These are phyloP conservation scores for Orgyia antiqua DNA, from an alignment of 2,888 invertebrate species.

Conservation along the genomic window DNA sequence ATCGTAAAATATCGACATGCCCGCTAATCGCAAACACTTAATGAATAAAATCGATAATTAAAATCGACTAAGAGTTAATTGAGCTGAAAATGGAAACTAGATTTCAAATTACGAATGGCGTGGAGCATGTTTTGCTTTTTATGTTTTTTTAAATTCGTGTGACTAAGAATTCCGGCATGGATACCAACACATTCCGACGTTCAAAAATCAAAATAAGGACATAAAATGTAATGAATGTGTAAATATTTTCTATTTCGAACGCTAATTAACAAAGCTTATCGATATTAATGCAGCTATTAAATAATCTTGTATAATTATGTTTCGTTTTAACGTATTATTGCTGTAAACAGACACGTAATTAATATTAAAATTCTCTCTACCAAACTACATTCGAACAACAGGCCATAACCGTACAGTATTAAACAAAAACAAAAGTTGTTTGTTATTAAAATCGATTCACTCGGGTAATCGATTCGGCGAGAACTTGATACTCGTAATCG, in stretches of 20 bases:
- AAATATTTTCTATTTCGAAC: too few relatives aligned
- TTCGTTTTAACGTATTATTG: too few relatives aligned
- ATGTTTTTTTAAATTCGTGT: slow-evolving; percentile 12
- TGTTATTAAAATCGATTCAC: slow-evolving; percentile 41
- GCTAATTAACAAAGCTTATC: too few relatives aligned
- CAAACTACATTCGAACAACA: slow-evolving; percentile 31
- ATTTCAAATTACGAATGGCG: slow-evolving; percentile 36
- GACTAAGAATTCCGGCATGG: too few relatives aligned
- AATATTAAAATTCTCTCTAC: slow-evolving; percentile 15
- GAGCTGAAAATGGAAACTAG: slow-evolving; percentile 71
- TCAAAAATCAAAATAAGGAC: too few relatives aligned
- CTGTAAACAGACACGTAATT: slow-evolving; percentile 14
- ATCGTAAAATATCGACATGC: slow-evolving; percentile 68
- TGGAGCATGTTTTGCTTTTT: slow-evolving; percentile 20
- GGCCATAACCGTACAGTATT: slow-evolving; percentile 22
- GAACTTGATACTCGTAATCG: slow-evolving; percentile 53
- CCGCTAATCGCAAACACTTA: slow-evolving; percentile 71
- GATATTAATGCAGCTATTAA: too few relatives aligned
- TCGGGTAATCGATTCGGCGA: slow-evolving; percentile 48
- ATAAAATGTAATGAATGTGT: too few relatives aligned
- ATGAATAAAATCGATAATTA: slow-evolving; percentile 72
- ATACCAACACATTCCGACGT: too few relatives aligned
- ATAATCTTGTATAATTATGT: too few relatives aligned
- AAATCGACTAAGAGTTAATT: slow-evolving; percentile 64
- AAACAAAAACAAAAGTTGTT: slow-evolving; percentile 37